Evolutionary conservation across 2,797 vertebrate species (phyloP).

Genomic region (Platalea minor): DNA sequence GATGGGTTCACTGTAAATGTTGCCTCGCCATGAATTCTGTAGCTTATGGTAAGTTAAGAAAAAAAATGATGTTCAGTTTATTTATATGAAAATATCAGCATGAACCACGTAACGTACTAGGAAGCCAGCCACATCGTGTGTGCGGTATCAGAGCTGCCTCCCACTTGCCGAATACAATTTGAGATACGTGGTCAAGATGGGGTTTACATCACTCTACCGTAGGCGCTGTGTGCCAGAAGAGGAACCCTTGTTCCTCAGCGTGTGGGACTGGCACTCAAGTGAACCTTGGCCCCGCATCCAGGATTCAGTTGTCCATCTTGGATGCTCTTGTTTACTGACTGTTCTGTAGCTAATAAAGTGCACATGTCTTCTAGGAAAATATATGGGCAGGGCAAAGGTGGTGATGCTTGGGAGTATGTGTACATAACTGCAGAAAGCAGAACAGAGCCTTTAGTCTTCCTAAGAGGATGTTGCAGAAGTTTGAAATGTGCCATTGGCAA

Average conservation of each 20-base stretch:
- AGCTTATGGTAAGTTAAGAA: neutral
- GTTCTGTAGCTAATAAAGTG: neutral
- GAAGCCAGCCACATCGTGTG: neutral
- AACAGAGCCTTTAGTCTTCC: conserved; percentile 18
- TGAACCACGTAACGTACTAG: neutral
- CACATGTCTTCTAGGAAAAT: neutral
- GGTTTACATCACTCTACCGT: rapidly evolving
- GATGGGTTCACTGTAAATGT: neutral
- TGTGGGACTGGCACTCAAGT: neutral
- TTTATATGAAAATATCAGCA: neutral
- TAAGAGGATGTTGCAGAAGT: neutral
- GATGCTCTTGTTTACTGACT: neutral
- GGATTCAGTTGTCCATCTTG: neutral
- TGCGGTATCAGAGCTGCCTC: neutral
- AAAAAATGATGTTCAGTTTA: neutral
- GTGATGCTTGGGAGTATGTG: neutral
- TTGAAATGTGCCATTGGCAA: neutral
- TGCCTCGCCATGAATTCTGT: neutral
- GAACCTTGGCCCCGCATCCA: neutral
- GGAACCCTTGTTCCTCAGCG: neutral
- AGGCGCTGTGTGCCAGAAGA: neutral
- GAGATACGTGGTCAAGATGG: neutral
- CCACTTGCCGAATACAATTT: neutral
- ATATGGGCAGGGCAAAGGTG: neutral
- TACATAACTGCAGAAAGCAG: neutral